These are phyloP conservation scores for Callipepla californica DNA, from an alignment of 2,113 vertebrate genomes.

Conservation along the genomic window DNA sequence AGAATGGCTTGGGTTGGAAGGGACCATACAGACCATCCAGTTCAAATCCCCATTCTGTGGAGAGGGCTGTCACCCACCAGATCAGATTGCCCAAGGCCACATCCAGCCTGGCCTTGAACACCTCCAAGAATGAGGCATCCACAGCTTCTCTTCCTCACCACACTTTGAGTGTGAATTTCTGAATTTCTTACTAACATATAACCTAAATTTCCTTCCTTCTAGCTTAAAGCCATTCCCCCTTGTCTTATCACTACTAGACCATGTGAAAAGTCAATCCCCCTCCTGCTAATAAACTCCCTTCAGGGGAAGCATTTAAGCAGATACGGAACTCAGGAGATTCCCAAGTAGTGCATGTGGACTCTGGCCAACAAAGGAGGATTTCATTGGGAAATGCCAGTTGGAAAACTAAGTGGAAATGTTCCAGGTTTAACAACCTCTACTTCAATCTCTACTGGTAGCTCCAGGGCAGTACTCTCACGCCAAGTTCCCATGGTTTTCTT, in stretches of 20 bases:
- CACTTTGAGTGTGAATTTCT: not conserved
- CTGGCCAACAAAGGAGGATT: not conserved
- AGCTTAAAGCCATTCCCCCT: not conserved
- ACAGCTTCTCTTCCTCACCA: not conserved
- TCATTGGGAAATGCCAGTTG: not conserved
- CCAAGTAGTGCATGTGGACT: not conserved
- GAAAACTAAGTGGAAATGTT: conserved; percentile 3
- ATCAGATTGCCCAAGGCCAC: not conserved
- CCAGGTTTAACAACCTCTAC: conserved; percentile 20
- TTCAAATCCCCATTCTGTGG: not conserved
- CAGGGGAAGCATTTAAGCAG: not conserved
- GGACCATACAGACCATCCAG: not conserved
- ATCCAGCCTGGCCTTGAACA: not conserved
- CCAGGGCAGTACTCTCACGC: not conserved
- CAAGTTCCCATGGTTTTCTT: conserved; percentile 44
- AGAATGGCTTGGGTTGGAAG: not conserved
- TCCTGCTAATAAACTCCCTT: not conserved
- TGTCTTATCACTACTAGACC: not conserved
- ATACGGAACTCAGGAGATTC: not conserved
- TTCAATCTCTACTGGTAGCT: not conserved
- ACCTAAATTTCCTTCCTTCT: not conserved
- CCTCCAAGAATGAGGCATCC: not conserved
- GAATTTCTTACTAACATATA: not conserved
- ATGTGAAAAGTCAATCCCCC: too few species aligned
- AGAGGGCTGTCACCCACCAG: not conserved